Base-by-base conservation (phyloP, 1,140 invertebrate genomes). In the Diachasmimorpha longicaudata region DNA sequence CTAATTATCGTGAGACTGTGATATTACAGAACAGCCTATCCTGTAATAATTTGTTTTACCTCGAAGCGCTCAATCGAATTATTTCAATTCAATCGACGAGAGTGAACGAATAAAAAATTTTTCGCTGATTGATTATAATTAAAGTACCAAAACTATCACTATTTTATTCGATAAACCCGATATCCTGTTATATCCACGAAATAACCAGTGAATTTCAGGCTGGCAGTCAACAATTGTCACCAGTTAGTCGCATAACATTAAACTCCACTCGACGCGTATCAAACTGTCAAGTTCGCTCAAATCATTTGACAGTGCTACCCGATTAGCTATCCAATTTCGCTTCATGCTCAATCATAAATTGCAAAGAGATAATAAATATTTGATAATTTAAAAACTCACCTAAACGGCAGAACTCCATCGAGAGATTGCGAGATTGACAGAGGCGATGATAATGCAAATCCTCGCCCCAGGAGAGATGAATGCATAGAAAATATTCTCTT, bases 391-490 rank as follows among this genome's bases (percentile, higher is more conserved):
- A 16, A 70, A 70, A 92, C 93, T 92, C 85, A 95, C 94, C 93
- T 94, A 87, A 95, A 95, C 46, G 96, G 95, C 74, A 98, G 91
- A 85, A 95, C 93, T 4, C 96, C 97, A 84, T 98, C 96, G 52
- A 98, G 90, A 39, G 97, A 96, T 89, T 98, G 96, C 79, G 93
- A 93, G 55, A 99, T 94, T 6, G 94, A 95, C 9, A 97, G 95
- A 8, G 95, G 92, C 44, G 95, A 93, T 16, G 94, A 93, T 0
- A 99, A 90, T n/a, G 96, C 95, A 79, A 99, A 94, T 58, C 98
- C 98, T 84, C 97, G 95, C 9, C 95, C 93, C 0, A 99, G 91
- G 23, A 98, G 88, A 4, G 90, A 83, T 25, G 94, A 92, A 88
- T 97, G 95, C 39, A 90, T 89, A 19, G 91, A 90, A 80, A 95